These are phyloP conservation scores for Phylloscopus trochiloides DNA, from an alignment of 2,113 vertebrate genomes.

Conservation along the genomic window DNA sequence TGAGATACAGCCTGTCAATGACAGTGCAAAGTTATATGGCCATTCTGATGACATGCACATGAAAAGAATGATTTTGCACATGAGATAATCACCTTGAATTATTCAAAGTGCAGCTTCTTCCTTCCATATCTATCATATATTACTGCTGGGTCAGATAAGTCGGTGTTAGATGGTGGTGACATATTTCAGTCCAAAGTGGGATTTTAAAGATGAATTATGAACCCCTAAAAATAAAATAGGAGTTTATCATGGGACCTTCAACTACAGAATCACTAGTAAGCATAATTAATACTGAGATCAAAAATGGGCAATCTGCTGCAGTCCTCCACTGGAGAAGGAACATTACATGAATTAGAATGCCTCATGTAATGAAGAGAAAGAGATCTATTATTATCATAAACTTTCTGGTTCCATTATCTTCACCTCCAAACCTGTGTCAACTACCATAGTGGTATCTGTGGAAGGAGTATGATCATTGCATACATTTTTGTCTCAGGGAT, in stretches of 20 bases:
- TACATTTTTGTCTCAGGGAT: not conserved
- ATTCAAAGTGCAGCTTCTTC: conserved; percentile 39
- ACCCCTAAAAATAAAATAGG: conserved; percentile 56
- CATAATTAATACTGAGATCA: conserved; percentile 46
- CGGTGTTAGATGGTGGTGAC: not conserved
- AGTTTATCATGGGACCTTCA: conserved; percentile 49
- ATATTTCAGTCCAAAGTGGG: conserved; percentile 58
- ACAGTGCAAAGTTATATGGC: not conserved
- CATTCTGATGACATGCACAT: conserved; percentile 23
- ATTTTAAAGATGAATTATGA: conserved; percentile 55
- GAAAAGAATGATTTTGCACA: conserved; percentile 54
- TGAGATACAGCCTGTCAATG: conserved; percentile 31
- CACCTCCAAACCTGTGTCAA: not conserved
- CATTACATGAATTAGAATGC: conserved; percentile 3
- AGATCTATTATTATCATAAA: conserved; percentile 8
- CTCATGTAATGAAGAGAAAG: not conserved
- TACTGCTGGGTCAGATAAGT: conserved; percentile 15
- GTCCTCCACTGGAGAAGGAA: not conserved
- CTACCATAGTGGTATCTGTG: not conserved
- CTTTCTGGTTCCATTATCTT: not conserved
- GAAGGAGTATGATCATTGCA: not conserved
- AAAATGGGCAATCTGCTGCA: not conserved
- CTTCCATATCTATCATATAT: conserved; percentile 45
- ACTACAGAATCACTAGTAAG: conserved; percentile 12
- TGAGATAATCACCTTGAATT: conserved; percentile 59